These are phyloP conservation scores for Drosophila miranda DNA, from an alignment of 1,140 invertebrate species.

Conservation along the genomic window DNA sequence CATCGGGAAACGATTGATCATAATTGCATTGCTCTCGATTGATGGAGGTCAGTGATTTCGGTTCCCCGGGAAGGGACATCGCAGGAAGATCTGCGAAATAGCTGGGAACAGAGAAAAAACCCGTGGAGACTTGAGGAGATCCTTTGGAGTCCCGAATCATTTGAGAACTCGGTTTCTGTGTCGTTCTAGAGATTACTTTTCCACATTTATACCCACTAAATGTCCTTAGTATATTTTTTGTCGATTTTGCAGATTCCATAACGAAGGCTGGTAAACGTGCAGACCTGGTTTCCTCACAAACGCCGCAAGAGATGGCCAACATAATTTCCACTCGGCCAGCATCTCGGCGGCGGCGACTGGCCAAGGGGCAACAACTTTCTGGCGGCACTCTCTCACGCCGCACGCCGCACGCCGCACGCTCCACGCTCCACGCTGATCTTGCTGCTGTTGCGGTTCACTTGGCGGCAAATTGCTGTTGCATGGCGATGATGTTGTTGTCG, in stretches of 20 bases:
- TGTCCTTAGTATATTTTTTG: not conserved
- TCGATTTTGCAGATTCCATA: not conserved
- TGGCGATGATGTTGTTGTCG: constrained; percentile 49
- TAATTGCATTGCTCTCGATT: constrained; percentile 45
- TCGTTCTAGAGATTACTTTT: too few species aligned
- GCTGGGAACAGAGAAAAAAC: too few species aligned
- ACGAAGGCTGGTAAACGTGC: not conserved
- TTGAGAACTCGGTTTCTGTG: too few species aligned
- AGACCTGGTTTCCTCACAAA: not conserved
- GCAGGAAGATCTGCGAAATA: too few species aligned
- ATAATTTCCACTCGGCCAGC: constrained; percentile 15
- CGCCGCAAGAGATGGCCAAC: constrained; percentile 12
- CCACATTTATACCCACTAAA: too few species aligned
- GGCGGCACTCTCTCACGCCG: constrained; percentile 42
- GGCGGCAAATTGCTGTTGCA: constrained; percentile 78
- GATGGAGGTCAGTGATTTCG: constrained; percentile 38
- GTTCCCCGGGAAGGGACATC: not conserved
- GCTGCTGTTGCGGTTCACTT: constrained; percentile 59
- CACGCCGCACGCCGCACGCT: constrained; percentile 37
- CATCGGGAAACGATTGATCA: constrained; percentile 43
- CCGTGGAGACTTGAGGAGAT: too few species aligned
- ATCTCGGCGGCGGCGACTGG: not conserved
- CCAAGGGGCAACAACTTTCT: constrained; percentile 40
- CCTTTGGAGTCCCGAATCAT: too few species aligned
- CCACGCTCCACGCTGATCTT: constrained; percentile 3